Evolutionary conservation across 2,113 vertebrate genomes (phyloP), one percentile per base, ranked within the genome.

Genomic region (Scomber japonicus): DNA sequence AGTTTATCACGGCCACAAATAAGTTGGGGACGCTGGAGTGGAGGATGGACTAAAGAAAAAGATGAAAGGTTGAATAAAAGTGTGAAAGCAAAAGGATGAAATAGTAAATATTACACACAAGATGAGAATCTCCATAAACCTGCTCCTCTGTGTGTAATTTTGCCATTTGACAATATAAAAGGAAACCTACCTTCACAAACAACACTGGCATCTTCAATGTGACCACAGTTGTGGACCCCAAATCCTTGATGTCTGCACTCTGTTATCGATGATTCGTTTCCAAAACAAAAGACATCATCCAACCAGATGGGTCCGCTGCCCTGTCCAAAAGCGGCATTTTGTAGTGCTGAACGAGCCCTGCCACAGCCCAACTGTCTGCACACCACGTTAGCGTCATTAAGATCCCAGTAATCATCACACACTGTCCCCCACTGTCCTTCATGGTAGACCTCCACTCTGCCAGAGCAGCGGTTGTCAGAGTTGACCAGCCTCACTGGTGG

Each of bases 221-320:
- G 77, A 55, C 0, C 11, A 71, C 86, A 91, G 78, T 88, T 64
- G 64, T 89, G 86, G 35, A 8, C 3, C 2, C 86, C 88, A 72
- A 90, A 75, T 9, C 75, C 86, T 24, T 0, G n/a, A 72, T 89
- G 88, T 48, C 46, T 50, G 51, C 90, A 92, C 8, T 84, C 16
- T 19, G 81, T 65, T 21, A 92, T 14, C 0, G 72, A 82, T 14
- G 66, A 0, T 54, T 92, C 88, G 17, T 57, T 62, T 13, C 90
- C 88, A 10, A 3, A 27, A 63, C 90, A 92, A 2, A 0, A 0
- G 30, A 90, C 63, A 55, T 90, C 27, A 4, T 90, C 90, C 87
- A 92, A 50, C 89, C 90, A 92, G 83, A 92, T 89, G 35, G 83
- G 90, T 59, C 88, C 90, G 3, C 11, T 82, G 24, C 89, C 90